A percentile compares a stretch with the other conserved stretches of the same genome.
Evolutionary conservation across 2,113 vertebrate species (phyloP).

Genomic region (Myrmecobius fasciatus): DNA sequence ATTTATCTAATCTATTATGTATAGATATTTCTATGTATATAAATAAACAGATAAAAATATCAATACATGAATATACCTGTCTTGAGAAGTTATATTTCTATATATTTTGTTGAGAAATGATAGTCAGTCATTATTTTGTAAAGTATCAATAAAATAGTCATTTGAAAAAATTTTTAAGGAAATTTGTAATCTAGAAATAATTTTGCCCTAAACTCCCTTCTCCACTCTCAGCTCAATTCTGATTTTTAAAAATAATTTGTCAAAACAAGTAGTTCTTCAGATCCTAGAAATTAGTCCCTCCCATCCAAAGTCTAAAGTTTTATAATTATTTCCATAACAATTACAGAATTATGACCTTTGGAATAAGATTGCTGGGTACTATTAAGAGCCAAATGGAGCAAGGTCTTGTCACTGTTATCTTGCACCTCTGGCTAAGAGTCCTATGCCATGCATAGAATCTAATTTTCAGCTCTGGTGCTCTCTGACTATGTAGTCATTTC

Average conservation of each 20-base stretch:
- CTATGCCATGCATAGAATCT: constrained; percentile 4
- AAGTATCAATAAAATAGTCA: not conserved
- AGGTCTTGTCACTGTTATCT: constrained; percentile 45
- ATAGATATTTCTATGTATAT: not conserved
- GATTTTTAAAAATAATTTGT: constrained; percentile 17
- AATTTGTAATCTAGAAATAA: not conserved
- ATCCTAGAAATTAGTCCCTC: constrained; percentile 8
- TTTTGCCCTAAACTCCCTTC: not conserved
- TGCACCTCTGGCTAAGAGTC: not conserved
- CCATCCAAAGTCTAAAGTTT: constrained; percentile 67
- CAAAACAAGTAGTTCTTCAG: not conserved
- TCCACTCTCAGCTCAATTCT: constrained; percentile 4
- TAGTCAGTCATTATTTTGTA: not conserved
- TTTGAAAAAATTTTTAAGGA: not conserved
- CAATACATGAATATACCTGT: not conserved
- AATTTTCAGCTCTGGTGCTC: constrained; percentile 20
- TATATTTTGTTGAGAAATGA: not conserved
- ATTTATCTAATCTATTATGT: not conserved
- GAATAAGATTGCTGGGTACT: not conserved
- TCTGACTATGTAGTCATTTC: not conserved
- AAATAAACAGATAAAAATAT: not conserved
- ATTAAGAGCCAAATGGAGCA: not conserved
- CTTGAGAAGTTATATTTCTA: not conserved
- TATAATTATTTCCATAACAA: constrained; percentile 27
- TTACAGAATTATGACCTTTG: not conserved